Evolutionary conservation across 2,113 vertebrate species (phyloP).

Genomic region (Pachypanchax playfairii): DNA sequence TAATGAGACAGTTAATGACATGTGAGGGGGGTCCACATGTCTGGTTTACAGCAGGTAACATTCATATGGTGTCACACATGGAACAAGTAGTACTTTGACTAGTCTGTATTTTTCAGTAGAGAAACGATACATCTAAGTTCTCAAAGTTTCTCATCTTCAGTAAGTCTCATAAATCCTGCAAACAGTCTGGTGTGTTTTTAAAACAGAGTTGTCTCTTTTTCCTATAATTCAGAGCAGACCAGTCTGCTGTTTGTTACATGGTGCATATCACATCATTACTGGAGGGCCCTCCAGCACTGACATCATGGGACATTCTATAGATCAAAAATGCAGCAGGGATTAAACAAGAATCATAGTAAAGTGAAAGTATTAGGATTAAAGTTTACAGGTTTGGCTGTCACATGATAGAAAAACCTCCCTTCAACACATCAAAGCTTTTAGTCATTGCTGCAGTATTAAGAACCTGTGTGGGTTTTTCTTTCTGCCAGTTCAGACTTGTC

Average conservation of each 20-base stretch:
- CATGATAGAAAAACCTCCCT: slow-evolving; percentile 15
- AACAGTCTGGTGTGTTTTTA: background rate
- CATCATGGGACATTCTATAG: slow-evolving; percentile 49
- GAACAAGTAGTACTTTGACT: background rate
- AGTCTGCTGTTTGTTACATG: slow-evolving; percentile 3
- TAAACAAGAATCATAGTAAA: slow-evolving; percentile 44
- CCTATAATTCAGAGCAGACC: background rate
- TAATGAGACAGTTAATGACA: too few relatives aligned
- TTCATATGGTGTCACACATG: background rate
- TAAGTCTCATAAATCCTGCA: too few relatives aligned
- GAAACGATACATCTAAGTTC: too few relatives aligned
- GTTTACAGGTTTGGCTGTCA: slow-evolving; percentile 46
- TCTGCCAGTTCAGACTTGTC: background rate
- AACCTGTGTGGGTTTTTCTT: slow-evolving; percentile 1
- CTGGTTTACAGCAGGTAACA: slow-evolving; percentile 5
- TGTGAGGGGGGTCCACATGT: background rate
- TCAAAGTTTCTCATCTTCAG: too few relatives aligned
- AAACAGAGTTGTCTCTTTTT: slow-evolving; percentile 7
- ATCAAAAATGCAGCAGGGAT: slow-evolving; percentile 47
- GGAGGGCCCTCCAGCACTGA: slow-evolving; percentile 44
- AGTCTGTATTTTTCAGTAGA: background rate
- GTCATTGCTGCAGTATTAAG: slow-evolving; percentile 15
- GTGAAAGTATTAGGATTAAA: slow-evolving; percentile 74
- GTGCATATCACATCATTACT: slow-evolving; percentile 28
- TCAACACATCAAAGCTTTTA: slow-evolving; percentile 31